A percentile compares a stretch with the other conserved stretches of the same genome.
Evolutionary conservation across 2,113 vertebrate species (phyloP).

Genomic region (Hippocampus mohnikei): DNA sequence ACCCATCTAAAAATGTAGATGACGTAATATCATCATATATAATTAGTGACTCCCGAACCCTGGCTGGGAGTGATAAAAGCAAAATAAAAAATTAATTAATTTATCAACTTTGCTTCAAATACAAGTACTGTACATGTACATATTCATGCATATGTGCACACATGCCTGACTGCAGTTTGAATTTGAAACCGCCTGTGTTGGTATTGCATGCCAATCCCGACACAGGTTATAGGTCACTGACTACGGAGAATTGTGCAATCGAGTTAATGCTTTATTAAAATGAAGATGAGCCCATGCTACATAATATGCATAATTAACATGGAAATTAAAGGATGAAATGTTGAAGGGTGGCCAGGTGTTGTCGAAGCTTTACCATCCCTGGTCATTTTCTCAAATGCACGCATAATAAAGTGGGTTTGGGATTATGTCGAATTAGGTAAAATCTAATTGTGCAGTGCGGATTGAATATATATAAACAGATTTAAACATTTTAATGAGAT

Average conservation of each 20-base stretch:
- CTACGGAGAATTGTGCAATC: constrained; percentile 32
- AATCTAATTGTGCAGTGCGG: constrained; percentile 23
- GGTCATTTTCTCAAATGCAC: constrained; percentile 45
- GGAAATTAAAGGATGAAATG: constrained; percentile 16
- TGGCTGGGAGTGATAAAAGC: background rate
- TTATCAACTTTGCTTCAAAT: background rate
- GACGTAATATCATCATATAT: too few species aligned
- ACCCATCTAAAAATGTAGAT: too few species aligned
- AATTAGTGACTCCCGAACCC: too few species aligned
- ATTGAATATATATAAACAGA: constrained; percentile 5
- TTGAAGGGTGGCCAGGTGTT: constrained; percentile 31
- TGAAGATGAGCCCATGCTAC: constrained; percentile 30
- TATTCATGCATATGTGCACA: background rate
- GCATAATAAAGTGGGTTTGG: constrained; percentile 12
- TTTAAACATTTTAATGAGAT: background rate
- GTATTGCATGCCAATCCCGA: constrained; percentile 7
- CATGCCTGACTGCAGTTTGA: background rate
- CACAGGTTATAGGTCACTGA: constrained; percentile 8
- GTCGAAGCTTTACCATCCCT: constrained; percentile 45
- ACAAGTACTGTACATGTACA: background rate
- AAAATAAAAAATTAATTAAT: background rate
- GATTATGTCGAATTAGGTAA: constrained; percentile 26
- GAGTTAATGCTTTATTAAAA: constrained; percentile 32
- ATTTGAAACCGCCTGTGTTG: constrained; percentile 6
- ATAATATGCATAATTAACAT: constrained; percentile 23